A percentile compares a stretch with the other conserved stretches of the same genome.
Evolutionary conservation across 1,140 invertebrate species (phyloP).

Genomic region (Lamellibrachia luymesi): DNA sequence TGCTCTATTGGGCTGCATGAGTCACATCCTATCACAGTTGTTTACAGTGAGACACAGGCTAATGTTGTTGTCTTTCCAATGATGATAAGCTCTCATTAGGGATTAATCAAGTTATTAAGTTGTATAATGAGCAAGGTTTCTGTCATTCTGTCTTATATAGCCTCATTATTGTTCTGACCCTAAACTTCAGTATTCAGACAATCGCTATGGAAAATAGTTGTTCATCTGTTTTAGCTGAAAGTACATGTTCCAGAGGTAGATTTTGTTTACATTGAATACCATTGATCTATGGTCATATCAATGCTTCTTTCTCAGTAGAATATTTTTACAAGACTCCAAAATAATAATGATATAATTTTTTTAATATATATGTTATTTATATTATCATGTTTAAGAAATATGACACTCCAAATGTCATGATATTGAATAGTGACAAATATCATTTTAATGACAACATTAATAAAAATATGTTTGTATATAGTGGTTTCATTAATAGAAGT

Average conservation of each 20-base stretch:
- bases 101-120: background rate
- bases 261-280: background rate
- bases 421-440: too few relatives aligned
- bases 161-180: background rate
- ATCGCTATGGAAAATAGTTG: background rate
- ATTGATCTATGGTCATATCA: too few relatives aligned
- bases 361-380: too few relatives aligned
- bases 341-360: too few relatives aligned
- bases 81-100: background rate
- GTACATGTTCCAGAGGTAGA: background rate
- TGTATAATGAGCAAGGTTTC: background rate
- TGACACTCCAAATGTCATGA: too few relatives aligned
- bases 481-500: too few relatives aligned
- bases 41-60: background rate
- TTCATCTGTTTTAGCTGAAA: background rate
- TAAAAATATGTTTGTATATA: too few relatives aligned
- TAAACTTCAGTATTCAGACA: background rate
- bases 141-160: background rate
- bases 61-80: background rate
- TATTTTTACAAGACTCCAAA: too few relatives aligned
- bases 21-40: background rate
- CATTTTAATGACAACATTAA: too few relatives aligned
- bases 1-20: background rate
- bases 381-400: too few relatives aligned
- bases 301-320: too few relatives aligned